Evolutionary conservation across 1,140 invertebrate species (phyloP), one percentile per base, ranked within the genome.

Genomic region (Procambarus virginalis): DNA sequence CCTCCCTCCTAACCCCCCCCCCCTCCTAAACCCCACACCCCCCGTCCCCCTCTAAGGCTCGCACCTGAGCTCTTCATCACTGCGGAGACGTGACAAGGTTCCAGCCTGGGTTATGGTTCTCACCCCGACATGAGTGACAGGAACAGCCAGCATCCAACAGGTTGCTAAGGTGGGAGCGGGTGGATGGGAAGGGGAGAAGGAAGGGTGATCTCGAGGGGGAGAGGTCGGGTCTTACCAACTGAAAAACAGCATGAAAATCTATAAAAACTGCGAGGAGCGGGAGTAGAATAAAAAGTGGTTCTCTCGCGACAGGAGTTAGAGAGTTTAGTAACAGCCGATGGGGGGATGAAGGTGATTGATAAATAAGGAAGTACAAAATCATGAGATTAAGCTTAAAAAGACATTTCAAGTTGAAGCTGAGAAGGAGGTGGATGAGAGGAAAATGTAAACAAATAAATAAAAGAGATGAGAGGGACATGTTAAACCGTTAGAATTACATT

Each of bases 41-140:
- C 73, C 55, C 51, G 51, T 58, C 51, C 48, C 10, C 70, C 46
- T 77, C n/a, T 9, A 17, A 17, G 17, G 17, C 73, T 48, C 10
- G 20, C 68, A 46, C 70, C 84, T 85, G 84, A 85, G 84, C 70
- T 85, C 73, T 85, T 85, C 84, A 85, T 85, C 84, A 85, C 51
- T 17, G 34, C 83, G 17, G 73, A 60, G 64, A 77, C 84, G 55
- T 77, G 84, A 77, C 84, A 85, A 60, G 70, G 45, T 2, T n/a
- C 49, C 49, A 22, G 78, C 49, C 78, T 34, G 49, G n/a, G 68
- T 58, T 22, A 73, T 77, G 84, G 77, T 85, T 85, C 75, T 76
- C 60, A 77, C 84, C 34, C 55, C 73, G 17, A 48, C 22, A 12
- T 85, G 84, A 85, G 22, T 85, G 84, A 85, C 84, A 60, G 73